Percentiles rank a stretch among this genome's conserved stretches.
These are phyloP conservation scores for Cavia porcellus DNA, from an alignment of 2,113 vertebrate genomes.

Conservation along the genomic window DNA sequence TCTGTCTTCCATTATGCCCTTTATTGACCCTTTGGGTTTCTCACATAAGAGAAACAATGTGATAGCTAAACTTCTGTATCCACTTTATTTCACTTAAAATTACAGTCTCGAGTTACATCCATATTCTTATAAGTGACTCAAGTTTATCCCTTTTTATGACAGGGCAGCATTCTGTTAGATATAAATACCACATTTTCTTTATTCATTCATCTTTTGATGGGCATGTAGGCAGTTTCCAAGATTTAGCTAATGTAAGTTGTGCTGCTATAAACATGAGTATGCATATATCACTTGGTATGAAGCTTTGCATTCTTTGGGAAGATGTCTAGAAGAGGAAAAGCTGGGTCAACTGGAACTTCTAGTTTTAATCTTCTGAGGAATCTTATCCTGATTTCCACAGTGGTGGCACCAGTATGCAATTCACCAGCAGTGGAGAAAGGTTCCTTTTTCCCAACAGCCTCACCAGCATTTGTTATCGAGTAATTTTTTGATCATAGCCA, in stretches of 20 bases:
- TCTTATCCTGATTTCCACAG: neutral
- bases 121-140: neutral
- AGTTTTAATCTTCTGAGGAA: neutral
- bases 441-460: neutral
- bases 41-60: neutral
- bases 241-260: neutral
- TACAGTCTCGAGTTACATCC: neutral
- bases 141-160: neutral
- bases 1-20: neutral
- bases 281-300: neutral
- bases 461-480: neutral
- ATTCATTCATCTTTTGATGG: neutral
- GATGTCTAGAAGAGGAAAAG: neutral
- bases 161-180: neutral
- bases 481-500: neutral
- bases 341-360: neutral
- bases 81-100: neutral
- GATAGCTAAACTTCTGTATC: neutral
- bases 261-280: neutral
- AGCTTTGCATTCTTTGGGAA: neutral
- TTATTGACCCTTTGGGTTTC: neutral
- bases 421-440: neutral
- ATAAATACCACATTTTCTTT: neutral
- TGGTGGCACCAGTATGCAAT: neutral
- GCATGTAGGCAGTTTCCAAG: neutral